phyloP scores from a whole-genome alignment of 2,888 invertebrate genomes.

The Mycalesis mineus region DNA sequence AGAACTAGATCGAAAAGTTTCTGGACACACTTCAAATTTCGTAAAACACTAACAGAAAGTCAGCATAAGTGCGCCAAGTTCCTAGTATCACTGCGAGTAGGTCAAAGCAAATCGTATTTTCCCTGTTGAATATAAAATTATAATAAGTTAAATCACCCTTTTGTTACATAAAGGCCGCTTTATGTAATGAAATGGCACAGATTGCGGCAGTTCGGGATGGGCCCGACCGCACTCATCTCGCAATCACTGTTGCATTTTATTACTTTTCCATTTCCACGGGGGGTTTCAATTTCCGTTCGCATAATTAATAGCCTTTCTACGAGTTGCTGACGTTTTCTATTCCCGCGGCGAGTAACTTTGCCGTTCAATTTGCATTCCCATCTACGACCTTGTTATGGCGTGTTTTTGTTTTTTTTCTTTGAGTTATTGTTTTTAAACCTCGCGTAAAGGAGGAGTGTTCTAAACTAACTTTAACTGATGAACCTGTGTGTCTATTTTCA shows the following conservation, averaged over 20 bases:
- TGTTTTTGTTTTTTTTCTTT: conserved; percentile 27
- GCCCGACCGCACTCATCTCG: conserved; percentile 58
- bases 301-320: conserved; percentile 75
- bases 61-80: no score
- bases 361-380: conserved; percentile 61
- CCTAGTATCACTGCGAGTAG: background rate
- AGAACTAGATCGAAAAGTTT: no score
- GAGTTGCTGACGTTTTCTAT: conserved; percentile 65
- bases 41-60: no score
- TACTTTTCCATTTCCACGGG: conserved; percentile 77
- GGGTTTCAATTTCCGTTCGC: conserved; percentile 76
- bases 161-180: conserved; percentile 17
- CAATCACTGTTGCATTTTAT: conserved; percentile 77
- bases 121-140: conserved; percentile 9
- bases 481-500: no score
- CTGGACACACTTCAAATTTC: background rate
- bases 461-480: no score
- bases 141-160: conserved; percentile 17
- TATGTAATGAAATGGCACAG: conserved; percentile 12
- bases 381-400: conserved; percentile 47
- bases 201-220: conserved; percentile 36
- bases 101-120: background rate
- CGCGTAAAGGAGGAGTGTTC: no score
- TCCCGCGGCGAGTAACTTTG: conserved; percentile 60
- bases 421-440: conserved; percentile 7